phyloP scores from a whole-genome alignment of 64 coral and sea anemone species.

The Acropora tenuis region DNA sequence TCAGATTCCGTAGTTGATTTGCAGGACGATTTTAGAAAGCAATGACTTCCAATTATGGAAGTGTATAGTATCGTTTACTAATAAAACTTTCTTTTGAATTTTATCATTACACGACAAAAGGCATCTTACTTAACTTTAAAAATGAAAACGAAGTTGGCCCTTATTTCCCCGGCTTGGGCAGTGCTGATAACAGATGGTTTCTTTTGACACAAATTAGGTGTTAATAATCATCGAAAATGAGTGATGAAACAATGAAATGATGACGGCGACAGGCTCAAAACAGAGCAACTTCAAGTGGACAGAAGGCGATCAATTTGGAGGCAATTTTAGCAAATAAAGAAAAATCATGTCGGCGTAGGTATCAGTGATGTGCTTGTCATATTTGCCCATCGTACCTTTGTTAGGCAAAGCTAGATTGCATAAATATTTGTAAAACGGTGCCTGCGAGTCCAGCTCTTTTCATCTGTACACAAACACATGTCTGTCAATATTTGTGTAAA shows the following conservation, averaged over 20 bases:
- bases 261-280: slow-evolving; percentile 20
- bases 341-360: not conserved
- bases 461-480: slow-evolving; percentile 7
- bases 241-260: slow-evolving; percentile 40
- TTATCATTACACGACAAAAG: not conserved
- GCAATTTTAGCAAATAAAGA: not conserved
- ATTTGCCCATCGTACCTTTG: not conserved
- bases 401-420: not conserved
- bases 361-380: not conserved
- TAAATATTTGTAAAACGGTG: slow-evolving; percentile 1
- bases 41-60: not conserved
- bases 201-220: slow-evolving; percentile 45
- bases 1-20: not conserved
- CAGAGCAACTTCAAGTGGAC: slow-evolving; percentile 23
- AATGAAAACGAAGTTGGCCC: not conserved
- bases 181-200: not conserved
- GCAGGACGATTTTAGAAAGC: not conserved
- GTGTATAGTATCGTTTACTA: not conserved
- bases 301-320: slow-evolving; percentile 29
- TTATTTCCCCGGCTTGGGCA: slow-evolving; percentile 12
- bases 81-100: too few relatives aligned
- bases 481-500: not conserved
- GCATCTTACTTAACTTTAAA: not conserved
- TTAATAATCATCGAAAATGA: slow-evolving; percentile 46
- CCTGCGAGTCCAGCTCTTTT: not conserved